Conservation (phyloP, 2,113 vertebrate genomes). For the Nyctereutes procyonoides region DNA sequence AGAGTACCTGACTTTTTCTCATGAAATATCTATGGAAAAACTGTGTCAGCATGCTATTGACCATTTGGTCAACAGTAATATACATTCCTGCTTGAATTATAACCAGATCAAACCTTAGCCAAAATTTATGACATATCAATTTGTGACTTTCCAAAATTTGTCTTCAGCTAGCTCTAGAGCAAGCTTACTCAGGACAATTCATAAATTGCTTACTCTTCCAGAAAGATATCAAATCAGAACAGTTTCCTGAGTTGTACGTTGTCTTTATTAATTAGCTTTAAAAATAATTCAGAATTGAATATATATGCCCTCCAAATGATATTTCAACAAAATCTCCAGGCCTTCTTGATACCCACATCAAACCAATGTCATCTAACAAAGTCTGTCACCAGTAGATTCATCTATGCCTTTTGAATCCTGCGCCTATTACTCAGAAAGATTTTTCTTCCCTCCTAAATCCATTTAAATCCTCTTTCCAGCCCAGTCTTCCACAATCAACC, state of each 20-base stretch:
- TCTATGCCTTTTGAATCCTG: not conserved
- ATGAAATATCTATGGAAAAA: not conserved
- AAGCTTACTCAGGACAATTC: not conserved
- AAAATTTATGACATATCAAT: not conserved
- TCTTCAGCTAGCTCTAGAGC: not conserved
- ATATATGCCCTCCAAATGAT: not conserved
- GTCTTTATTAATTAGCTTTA: not conserved
- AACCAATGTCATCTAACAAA: not conserved
- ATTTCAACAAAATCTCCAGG: not conserved
- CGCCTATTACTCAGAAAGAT: not conserved
- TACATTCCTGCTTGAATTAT: not conserved
- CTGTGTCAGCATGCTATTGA: not conserved
- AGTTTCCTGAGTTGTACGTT: not conserved
- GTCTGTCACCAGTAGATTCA: not conserved
- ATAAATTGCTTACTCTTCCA: not conserved
- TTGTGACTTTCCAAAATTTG: not conserved
- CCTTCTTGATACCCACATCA: not conserved
- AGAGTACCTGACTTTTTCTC: not conserved
- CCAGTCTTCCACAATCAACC: not conserved
- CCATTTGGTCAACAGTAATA: not conserved
- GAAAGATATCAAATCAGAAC: not conserved
- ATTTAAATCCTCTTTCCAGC: not conserved
- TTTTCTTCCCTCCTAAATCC: not conserved
- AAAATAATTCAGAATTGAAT: not conserved
- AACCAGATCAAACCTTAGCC: not conserved